Conservation (phyloP, 2,113 vertebrate species). For the Sinosuthora webbiana region DNA sequence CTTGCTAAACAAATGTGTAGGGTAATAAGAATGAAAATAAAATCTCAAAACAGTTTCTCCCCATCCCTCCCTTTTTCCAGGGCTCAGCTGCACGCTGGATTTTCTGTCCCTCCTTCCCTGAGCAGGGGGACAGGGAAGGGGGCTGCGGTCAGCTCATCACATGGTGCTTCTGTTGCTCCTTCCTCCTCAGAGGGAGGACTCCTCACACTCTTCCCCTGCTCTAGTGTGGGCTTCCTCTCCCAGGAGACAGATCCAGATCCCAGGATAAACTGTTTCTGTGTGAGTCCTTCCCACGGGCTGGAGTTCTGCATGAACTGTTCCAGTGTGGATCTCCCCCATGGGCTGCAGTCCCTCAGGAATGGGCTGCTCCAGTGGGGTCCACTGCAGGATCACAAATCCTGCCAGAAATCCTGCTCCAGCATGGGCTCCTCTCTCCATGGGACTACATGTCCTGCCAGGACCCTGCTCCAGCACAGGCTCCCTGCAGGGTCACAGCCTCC, state of each 20-base stretch:
- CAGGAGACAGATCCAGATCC: background rate
- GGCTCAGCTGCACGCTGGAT: background rate
- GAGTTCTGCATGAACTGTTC: background rate
- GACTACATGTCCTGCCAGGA: background rate
- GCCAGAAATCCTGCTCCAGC: background rate
- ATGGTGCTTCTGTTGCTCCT: too few species aligned
- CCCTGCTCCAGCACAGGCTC: background rate
- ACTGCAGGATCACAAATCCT: background rate
- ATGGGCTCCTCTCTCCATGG: background rate
- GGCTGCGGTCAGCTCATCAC: background rate
- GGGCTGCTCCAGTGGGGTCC: background rate
- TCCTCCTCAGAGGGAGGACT: background rate
- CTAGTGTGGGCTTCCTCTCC: background rate
- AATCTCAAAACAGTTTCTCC: background rate
- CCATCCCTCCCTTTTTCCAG: background rate
- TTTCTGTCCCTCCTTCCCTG: background rate
- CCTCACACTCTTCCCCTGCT: background rate
- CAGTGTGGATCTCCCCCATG: accelerated
- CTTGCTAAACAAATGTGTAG: background rate
- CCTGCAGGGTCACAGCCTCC: background rate
- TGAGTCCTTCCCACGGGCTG: background rate
- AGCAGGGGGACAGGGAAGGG: background rate
- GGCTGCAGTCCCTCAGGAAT: background rate
- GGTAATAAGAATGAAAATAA: background rate
- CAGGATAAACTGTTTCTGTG: background rate